Evolutionary conservation across 30 jellyfish, hydroid and myxozoan species (phyloP).

Genomic region (Nemopilema nomurai): DNA sequence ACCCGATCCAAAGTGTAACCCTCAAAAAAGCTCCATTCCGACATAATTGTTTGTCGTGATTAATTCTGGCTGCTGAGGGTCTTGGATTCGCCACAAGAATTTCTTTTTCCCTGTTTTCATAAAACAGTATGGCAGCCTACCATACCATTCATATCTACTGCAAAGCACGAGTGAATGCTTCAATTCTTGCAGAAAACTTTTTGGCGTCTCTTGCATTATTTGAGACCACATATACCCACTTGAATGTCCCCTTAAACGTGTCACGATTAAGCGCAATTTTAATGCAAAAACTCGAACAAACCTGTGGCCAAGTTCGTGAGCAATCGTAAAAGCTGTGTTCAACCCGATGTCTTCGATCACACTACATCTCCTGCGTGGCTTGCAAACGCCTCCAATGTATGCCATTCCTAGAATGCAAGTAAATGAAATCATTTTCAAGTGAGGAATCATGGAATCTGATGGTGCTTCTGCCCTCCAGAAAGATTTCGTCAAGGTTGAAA

Average conservation of each 20-base stretch:
- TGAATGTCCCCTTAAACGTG: too few species aligned
- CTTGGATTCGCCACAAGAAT: not conserved
- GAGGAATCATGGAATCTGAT: not conserved
- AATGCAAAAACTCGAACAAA: constrained; percentile 27
- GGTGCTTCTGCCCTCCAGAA: too few species aligned
- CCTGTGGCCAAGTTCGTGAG: constrained; percentile 98
- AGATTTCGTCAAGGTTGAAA: too few species aligned
- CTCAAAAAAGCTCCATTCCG: not conserved
- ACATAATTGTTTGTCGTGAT: not conserved
- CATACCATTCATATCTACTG: not conserved
- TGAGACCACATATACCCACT: too few species aligned
- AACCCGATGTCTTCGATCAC: constrained; percentile 97
- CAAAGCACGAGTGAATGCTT: not conserved
- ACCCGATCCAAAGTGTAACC: not conserved
- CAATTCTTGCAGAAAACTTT: not conserved
- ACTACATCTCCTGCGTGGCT: constrained; percentile 83
- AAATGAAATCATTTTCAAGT: not conserved
- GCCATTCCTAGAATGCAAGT: constrained; percentile 75
- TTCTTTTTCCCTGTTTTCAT: not conserved
- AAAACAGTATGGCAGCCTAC: not conserved
- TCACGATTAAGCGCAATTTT: too few species aligned
- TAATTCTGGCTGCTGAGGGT: not conserved
- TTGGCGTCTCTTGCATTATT: not conserved
- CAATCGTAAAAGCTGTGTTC: constrained; percentile 95
- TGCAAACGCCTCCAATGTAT: constrained; percentile 95